Evolutionary conservation across 2,797 vertebrate genomes (phyloP).

Genomic region (Scleropages formosus): DNA sequence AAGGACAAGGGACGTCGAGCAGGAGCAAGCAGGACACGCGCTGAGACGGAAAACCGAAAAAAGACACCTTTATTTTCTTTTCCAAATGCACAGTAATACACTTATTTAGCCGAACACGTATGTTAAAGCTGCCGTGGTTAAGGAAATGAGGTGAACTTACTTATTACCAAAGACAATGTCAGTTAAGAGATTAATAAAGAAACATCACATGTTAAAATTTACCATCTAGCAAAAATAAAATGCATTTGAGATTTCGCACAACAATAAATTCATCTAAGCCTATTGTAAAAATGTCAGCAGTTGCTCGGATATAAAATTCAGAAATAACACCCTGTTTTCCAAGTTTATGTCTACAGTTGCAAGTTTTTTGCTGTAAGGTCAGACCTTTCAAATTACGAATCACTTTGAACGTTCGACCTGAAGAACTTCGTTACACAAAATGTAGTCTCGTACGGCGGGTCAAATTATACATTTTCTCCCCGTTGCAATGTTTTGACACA

Average conservation of each 20-base stretch:
- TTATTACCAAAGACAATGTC: not conserved
- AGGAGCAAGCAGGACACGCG: not conserved
- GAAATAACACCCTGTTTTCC: not conserved
- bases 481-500: not conserved
- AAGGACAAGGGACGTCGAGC: no score
- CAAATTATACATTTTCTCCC: not conserved
- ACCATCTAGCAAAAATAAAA: constrained; percentile 2
- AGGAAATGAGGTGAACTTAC: no score
- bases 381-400: no score
- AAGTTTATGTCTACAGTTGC: not conserved
- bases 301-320: not conserved
- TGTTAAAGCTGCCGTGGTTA: not conserved
- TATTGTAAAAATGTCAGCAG: not conserved
- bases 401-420: no score
- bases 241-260: constrained; percentile 9
- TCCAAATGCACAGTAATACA: constrained; percentile 1
- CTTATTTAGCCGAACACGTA: not conserved
- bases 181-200: constrained; percentile 6
- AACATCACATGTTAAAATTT: constrained; percentile 5
- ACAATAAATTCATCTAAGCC: constrained; percentile 2
- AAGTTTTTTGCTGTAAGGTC: no score
- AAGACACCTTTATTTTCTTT: constrained; percentile 4
- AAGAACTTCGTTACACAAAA: no score
- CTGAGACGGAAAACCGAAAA: not conserved
- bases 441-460: not conserved